Base-by-base conservation (phyloP, 92 coral and sea anemone genomes). In the Chrysogorgia sp. region DNA sequence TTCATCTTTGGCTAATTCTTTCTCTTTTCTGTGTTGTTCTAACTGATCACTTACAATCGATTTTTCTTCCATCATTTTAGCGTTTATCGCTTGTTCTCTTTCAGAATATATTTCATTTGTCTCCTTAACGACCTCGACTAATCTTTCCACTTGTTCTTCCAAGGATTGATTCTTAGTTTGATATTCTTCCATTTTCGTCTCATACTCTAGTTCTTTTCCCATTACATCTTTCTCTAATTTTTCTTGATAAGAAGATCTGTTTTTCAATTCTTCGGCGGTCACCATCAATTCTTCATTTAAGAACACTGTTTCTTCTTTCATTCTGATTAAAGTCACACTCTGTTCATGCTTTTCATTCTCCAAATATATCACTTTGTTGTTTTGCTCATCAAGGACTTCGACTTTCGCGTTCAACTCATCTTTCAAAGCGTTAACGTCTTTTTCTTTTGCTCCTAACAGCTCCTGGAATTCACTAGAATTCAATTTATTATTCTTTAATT, bases 281-380 rank as follows among this genome's bases (percentile, higher is more conserved):
- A 72, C 79, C 33, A 34, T 40, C 65, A 72, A 3, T 56, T 72
- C 79, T 56, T 72, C 79, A 12, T 49, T 56, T 40, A 72, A 58
- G 29, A 72, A 72, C 2, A 35, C 26, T 26, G 53, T 72, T 32
- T 72, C 79, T 15, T 72, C 79, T 10, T 33, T 72, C 17, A 40
- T 21, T 41, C 52, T 53, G 10, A 33, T 23, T 33, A 72, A 72
- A 10, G 33, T 21, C n/a, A 28, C 10, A 26, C 12, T 33, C 25
- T 32, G 1, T 34, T 72, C 79, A 5, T 55, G 31, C 7, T 34
- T 12, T n/a, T 72, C 79, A 31, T 72, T 47, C n/a, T 37, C 21
- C 17, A 72, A 34, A 29, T 34, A 29, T 33, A 20, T 1, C 3
- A 40, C 25, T 20, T 34, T 72, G 29, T 52, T 33, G 19, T n/a